Base-by-base conservation (phyloP, 2,888 invertebrate species). In the Pardosa pseudoannulata region DNA sequence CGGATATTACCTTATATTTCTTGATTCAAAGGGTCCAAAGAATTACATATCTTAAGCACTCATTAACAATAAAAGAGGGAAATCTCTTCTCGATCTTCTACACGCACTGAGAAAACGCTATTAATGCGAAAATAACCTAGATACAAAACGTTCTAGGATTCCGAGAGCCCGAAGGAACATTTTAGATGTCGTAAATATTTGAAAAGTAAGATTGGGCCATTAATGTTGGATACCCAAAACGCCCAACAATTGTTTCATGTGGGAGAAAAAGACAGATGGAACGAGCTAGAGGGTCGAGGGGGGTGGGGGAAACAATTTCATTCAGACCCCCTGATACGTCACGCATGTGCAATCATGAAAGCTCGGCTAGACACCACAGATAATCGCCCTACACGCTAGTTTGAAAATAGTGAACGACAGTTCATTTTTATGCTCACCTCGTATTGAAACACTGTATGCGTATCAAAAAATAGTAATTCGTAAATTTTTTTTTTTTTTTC, bases 181-280 rank as follows among this genome's bases (percentile, higher is more conserved):
- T 72, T 79, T 79, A 71, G 79, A 79, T 64, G 64, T 72, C 79
- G 64, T 79, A 71, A 79, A 79, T 79, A 79, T 79, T 72, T 79
- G 64, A 72, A 79, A 62, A 79, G 46, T 32, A 36, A 29, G 39
- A 70, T 41, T 41, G 41, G 7, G 27, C 46, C 62, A 64, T 79
- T 79, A 62, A 41, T 29, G 68, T 36, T n/a, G 62, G 39, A 70
- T 41, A 39, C 28, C 28, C 16, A 23, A 39, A 41, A 56, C 31
- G n/a, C 13, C 67, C 41, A 31, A 56, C 64, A 50, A 50, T 68
- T 68, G 50, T 68, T 50, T 68, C 64, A 39, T 64, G 41, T 71
- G 64, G 46, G 64, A 72, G 31, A 64, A 79, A 64, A 56, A 50
- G 71, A 72, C 71, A 71, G 79, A 71, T 79, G 79, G 39, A 72